Conservation (phyloP, 2,888 invertebrate species). For the Cephus rjabovi region DNA sequence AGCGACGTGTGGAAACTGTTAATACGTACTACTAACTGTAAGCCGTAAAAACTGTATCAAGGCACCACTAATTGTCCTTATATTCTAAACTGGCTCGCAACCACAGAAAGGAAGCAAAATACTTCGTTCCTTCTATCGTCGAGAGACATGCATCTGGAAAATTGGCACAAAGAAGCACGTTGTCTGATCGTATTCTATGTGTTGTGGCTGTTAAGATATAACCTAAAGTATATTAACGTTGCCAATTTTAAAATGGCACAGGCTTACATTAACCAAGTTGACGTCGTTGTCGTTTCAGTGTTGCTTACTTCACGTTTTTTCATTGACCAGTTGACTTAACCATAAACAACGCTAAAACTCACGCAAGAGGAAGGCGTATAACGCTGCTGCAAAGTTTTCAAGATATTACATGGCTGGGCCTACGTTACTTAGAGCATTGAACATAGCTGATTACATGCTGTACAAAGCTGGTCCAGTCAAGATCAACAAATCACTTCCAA, state of each 20-base stretch:
- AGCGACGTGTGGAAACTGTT: not conserved
- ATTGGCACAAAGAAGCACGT: slow-evolving; percentile 25
- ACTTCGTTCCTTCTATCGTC: slow-evolving; percentile 27
- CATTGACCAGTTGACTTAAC: slow-evolving; percentile 10
- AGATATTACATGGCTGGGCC: not conserved
- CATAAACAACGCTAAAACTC: not conserved
- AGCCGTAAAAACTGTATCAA: not conserved
- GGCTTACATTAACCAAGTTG: not conserved
- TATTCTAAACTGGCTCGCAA: not conserved
- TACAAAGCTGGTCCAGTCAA: not conserved
- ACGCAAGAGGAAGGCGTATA: not conserved
- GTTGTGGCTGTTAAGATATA: slow-evolving; percentile 1
- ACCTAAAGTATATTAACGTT: not conserved
- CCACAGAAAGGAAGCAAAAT: not conserved
- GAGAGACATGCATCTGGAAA: not conserved
- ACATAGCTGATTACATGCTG: not conserved
- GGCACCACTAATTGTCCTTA: not conserved
- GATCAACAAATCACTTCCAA: not conserved
- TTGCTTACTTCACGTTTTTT: slow-evolving; percentile 28
- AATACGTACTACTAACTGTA: not conserved
- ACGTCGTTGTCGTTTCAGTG: slow-evolving; percentile 25
- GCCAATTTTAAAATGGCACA: not conserved
- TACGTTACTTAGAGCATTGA: not conserved
- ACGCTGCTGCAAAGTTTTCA: not conserved
- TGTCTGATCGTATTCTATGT: slow-evolving; percentile 23